Percentiles rank a stretch among this genome's conserved stretches.
Evolutionary conservation across 2,888 invertebrate species (phyloP).

Genomic region (Alloscopus bannaensis): DNA sequence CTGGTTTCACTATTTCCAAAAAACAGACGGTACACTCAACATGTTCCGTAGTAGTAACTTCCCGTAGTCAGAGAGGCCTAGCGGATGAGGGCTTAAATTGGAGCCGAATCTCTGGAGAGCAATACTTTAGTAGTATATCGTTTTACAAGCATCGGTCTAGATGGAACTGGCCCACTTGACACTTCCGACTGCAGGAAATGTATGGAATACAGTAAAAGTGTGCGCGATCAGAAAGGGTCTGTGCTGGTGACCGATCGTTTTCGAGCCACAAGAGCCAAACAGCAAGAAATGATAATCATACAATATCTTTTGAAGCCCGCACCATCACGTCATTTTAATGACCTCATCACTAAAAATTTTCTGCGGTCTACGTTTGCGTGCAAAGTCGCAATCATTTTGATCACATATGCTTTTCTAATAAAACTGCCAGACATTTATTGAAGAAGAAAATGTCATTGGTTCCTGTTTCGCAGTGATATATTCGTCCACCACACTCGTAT

Average conservation of each 20-base stretch:
- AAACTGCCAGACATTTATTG: conserved; percentile 36
- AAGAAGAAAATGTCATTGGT: conserved; percentile 27
- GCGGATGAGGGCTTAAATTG: conserved; percentile 6
- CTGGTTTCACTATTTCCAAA: no score
- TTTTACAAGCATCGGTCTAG: neutral
- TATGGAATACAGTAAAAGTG: no score
- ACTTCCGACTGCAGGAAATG: no score
- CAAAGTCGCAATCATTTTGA: neutral
- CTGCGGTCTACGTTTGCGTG: neutral
- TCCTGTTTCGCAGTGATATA: conserved; percentile 23
- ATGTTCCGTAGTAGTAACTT: neutral
- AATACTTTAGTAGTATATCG: neutral
- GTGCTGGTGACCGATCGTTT: no score
- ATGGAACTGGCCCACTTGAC: conserved; percentile 14
- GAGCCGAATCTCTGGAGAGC: no score
- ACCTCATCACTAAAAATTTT: conserved; percentile 30
- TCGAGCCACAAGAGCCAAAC: no score
- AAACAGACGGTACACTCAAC: neutral
- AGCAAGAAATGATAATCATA: no score
- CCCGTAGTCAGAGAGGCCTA: conserved; percentile 12
- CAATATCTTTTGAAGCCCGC: no score
- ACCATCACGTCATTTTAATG: conserved; percentile 13
- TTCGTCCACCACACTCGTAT: conserved; percentile 20
- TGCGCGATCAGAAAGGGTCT: no score
- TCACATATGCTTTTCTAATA: conserved; percentile 20